These are phyloP conservation scores for Xiphophorus birchmanni DNA, from an alignment of 2,797 vertebrate species.

Conservation along the genomic window DNA sequence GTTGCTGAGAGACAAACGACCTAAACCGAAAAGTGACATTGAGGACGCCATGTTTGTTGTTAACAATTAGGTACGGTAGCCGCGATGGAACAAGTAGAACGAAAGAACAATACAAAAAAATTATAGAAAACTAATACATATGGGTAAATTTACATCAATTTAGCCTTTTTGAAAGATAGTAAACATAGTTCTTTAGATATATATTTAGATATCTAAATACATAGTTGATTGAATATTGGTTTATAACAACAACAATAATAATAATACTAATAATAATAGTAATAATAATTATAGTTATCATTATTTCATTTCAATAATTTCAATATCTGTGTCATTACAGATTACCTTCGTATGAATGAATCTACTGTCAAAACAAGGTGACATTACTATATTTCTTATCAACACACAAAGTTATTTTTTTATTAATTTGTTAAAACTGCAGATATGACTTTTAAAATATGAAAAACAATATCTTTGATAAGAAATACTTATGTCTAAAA, in stretches of 20 bases:
- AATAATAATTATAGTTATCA: too few relatives aligned
- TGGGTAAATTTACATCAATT: not conserved
- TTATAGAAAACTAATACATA: too few relatives aligned
- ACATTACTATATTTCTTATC: not conserved
- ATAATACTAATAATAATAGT: too few relatives aligned
- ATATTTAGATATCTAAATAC: too few relatives aligned
- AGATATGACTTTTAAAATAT: not conserved
- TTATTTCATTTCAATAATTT: not conserved
- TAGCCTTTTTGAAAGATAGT: not conserved
- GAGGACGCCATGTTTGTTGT: conserved; percentile 83
- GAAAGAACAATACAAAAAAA: not conserved
- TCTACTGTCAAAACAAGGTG: not conserved
- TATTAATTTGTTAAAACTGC: not conserved
- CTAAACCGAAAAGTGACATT: conserved; percentile 82
- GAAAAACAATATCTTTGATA: not conserved
- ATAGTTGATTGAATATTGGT: not conserved
- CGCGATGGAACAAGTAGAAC: conserved; percentile 55
- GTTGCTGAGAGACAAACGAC: conserved; percentile 73
- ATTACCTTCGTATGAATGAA: not conserved
- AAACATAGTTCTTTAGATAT: too few relatives aligned
- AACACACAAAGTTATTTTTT: not conserved
- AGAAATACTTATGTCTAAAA: not conserved
- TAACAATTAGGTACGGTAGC: conserved; percentile 63
- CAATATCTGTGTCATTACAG: not conserved
- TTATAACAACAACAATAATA: not conserved